Evolutionary conservation across 1,140 invertebrate species (phyloP).

Genomic region (Myzus persicae): DNA sequence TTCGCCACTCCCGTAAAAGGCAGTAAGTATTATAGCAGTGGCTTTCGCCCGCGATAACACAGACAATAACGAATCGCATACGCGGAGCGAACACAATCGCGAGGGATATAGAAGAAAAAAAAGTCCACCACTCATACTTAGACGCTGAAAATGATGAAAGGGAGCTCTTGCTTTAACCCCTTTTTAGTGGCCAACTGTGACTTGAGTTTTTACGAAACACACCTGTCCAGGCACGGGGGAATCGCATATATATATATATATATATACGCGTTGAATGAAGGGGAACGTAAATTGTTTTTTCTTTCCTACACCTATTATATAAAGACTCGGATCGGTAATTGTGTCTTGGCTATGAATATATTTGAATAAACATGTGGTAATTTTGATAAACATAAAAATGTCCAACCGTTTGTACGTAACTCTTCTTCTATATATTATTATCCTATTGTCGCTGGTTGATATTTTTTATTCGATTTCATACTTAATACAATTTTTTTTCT

Average conservation of each 20-base stretch:
- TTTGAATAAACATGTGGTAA: slow-evolving; percentile 51
- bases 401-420: too few species aligned
- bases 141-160: slow-evolving; percentile 35
- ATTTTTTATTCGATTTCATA: background rate
- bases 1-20: slow-evolving; percentile 5
- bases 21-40: background rate
- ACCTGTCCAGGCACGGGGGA: slow-evolving; percentile 51
- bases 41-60: background rate
- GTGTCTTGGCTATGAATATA: slow-evolving; percentile 1
- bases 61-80: slow-evolving; percentile 24
- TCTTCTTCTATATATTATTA: background rate
- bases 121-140: background rate
- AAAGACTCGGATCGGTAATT: slow-evolving; percentile 34
- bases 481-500: background rate
- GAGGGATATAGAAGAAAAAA: slow-evolving; percentile 6
- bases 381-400: background rate
- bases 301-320: background rate
- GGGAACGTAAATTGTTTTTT: slow-evolving; percentile 41
- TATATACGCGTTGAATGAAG: background rate
- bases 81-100: background rate
- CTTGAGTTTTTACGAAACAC: slow-evolving; percentile 57
- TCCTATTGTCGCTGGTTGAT: background rate
- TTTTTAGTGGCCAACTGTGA: slow-evolving; percentile 54
- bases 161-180: slow-evolving; percentile 16
- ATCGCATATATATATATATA: background rate